Conservation (phyloP, 2,797 vertebrate genomes). For the Denticeps clupeoides region DNA sequence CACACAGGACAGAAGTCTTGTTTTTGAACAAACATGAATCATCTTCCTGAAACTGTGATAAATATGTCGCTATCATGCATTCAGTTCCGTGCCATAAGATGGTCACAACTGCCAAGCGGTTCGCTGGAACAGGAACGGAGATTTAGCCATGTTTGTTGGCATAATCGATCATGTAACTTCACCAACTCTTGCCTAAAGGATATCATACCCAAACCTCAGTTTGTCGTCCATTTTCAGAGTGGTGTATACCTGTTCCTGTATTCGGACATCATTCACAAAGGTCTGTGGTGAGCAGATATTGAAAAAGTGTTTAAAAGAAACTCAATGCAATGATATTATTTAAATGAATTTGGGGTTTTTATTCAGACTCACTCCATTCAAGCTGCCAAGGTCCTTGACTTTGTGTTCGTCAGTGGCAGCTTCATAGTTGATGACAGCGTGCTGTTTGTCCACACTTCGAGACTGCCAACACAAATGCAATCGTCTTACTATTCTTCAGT, state of each 20-base stretch:
- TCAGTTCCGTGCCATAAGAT: no score
- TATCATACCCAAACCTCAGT: constrained; percentile 96
- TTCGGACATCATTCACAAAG: constrained; percentile 87
- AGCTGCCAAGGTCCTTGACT: constrained; percentile 91
- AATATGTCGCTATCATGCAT: no score
- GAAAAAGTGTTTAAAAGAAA: not conserved
- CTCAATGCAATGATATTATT: no score
- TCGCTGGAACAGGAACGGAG: no score
- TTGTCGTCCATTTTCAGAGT: constrained; percentile 90
- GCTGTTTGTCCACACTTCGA: constrained; percentile 94
- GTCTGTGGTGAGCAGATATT: no score
- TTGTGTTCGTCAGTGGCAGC: constrained; percentile 75
- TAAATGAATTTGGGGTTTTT: not conserved
- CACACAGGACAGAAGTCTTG: no score
- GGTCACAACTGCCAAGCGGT: no score
- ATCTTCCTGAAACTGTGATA: no score
- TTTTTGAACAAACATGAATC: no score
- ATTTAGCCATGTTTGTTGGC: no score
- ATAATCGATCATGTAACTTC: no score
- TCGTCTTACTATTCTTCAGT: constrained; percentile 11
- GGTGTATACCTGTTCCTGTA: constrained; percentile 89
- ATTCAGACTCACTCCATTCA: constrained; percentile 81
- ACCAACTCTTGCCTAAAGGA: constrained; percentile 78
- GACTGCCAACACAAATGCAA: constrained; percentile 61
- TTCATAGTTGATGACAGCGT: constrained; percentile 96